phyloP scores from a whole-genome alignment of 2,888 invertebrate genomes.

The Pyrocoelia pectoralis region DNA sequence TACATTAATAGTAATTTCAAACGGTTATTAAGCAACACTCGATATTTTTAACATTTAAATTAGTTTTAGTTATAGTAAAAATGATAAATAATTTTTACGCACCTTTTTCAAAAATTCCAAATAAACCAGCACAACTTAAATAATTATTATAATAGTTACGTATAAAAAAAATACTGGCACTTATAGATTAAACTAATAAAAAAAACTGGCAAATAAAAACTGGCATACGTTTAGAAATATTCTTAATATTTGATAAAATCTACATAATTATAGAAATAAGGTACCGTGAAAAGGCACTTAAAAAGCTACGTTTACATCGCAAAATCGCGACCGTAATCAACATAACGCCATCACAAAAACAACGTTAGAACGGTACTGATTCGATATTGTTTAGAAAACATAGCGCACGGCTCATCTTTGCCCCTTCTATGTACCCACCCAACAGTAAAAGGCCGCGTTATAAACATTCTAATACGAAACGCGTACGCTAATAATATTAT shows the following conservation, averaged over 20 bases:
- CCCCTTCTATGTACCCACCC: slow-evolving; percentile 34
- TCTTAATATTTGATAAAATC: background rate
- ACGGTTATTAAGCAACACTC: background rate
- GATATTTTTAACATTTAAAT: background rate
- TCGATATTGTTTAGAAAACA: slow-evolving; percentile 44
- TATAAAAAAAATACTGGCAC: slow-evolving; percentile 29
- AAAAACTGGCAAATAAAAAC: slow-evolving; percentile 24
- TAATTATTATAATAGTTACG: background rate
- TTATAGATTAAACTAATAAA: slow-evolving; percentile 1
- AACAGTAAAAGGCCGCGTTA: slow-evolving; percentile 32
- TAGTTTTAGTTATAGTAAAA: background rate
- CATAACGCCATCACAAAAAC: slow-evolving; percentile 22
- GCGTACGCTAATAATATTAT: slow-evolving; percentile 18
- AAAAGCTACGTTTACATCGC: slow-evolving; percentile 37
- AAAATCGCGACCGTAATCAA: slow-evolving; percentile 23
- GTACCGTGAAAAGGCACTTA: slow-evolving; percentile 33
- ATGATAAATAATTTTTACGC: background rate
- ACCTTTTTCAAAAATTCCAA: slow-evolving; percentile 10
- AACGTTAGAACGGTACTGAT: slow-evolving; percentile 37
- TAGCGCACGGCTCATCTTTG: slow-evolving; percentile 40
- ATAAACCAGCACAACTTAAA: background rate
- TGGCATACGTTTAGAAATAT: slow-evolving; percentile 19
- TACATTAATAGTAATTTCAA: background rate
- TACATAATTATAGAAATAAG: background rate
- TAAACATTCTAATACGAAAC: slow-evolving; percentile 31